Base-by-base conservation (phyloP, 2,797 vertebrate species). In the Cetoscarus ocellatus region DNA sequence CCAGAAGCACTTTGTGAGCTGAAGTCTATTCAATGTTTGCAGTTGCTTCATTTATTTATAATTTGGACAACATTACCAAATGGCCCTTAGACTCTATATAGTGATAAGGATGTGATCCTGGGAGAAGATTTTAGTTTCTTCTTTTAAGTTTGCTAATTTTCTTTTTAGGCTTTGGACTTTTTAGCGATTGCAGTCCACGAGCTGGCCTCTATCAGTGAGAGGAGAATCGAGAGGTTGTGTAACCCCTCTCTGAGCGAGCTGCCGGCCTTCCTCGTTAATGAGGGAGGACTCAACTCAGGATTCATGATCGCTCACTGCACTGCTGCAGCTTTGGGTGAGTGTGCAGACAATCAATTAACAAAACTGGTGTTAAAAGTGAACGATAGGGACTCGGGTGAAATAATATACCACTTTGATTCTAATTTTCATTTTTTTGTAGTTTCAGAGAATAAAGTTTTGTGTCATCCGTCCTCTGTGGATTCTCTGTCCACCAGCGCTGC, bases 241-340 rank as follows among this genome's bases (percentile, higher is more conserved):
- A 99, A 99, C 71, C 98, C 98, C 0, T 97, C 97, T 0, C 96
- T 99, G 73, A 99, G 98, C 0, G 97, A 99, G 73, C 91, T 99
- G 67, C 98, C 98, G n/a, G 95, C 97, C 4, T 99, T 99, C 90
- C 94, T 99, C 48, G 98, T 99, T 79, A 96, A 96, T 0, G 98
- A 99, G 84, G 98, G 98, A 11, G 98, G 98, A 7, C 95, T 99
- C 71, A 99, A 99, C 92, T 99, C 97, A 0, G 98, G 98, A 1
- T 99, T 99, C 89, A 99, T 99, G 98, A 98, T 99, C 12, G 98
- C 98, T 11, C 98, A 99, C 86, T 99, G 98, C 83, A 98, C 98
- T 0, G 98, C 98, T 3, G 98, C 98, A 5, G 90, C 98, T 49
- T 92, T 99, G 42, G 97, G 97, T 99, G 66, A 90, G 96, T 86